Percentiles rank a stretch among this genome's conserved stretches.
phyloP scores from a whole-genome alignment of 1,140 invertebrate species.

The Drosophila chauvacae region DNA sequence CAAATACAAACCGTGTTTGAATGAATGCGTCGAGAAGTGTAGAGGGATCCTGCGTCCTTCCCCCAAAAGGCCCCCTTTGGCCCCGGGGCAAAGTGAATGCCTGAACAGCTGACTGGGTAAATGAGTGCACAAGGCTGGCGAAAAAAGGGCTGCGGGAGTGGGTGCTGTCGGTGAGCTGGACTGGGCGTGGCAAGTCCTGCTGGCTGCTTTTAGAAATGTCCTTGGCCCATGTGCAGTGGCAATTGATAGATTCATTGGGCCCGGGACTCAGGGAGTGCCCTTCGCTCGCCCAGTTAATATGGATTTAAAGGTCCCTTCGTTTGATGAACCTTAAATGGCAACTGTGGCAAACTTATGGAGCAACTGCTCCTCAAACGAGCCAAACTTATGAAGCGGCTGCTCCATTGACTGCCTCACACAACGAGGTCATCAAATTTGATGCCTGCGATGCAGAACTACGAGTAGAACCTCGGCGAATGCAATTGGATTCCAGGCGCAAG shows the following conservation, averaged over 20 bases:
- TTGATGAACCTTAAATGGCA: slow-evolving; percentile 29
- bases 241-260: slow-evolving; percentile 27
- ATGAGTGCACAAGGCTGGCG: slow-evolving; percentile 52
- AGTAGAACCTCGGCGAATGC: slow-evolving; percentile 2
- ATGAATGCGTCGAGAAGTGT: slow-evolving; percentile 67
- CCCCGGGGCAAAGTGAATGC: slow-evolving; percentile 37
- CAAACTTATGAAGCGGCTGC: slow-evolving; percentile 32
- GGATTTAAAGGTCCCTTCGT: slow-evolving; percentile 34
- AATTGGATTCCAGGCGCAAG: slow-evolving; percentile 15
- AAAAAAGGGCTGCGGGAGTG: background rate
- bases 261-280: background rate
- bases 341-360: slow-evolving; percentile 1
- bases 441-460: slow-evolving; percentile 7
- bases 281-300: slow-evolving; percentile 21
- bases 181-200: slow-evolving; percentile 11
- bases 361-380: slow-evolving; percentile 13
- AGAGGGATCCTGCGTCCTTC: background rate
- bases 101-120: slow-evolving; percentile 66
- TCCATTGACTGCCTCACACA: slow-evolving; percentile 4
- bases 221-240: slow-evolving; percentile 55
- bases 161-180: background rate
- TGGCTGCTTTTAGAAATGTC: slow-evolving; percentile 49
- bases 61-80: background rate
- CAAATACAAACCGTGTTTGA: slow-evolving; percentile 65
- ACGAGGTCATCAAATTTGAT: slow-evolving; percentile 37